Conservation (phyloP, 2,113 vertebrate species). For the Ictidomys tridecemlineatus region DNA sequence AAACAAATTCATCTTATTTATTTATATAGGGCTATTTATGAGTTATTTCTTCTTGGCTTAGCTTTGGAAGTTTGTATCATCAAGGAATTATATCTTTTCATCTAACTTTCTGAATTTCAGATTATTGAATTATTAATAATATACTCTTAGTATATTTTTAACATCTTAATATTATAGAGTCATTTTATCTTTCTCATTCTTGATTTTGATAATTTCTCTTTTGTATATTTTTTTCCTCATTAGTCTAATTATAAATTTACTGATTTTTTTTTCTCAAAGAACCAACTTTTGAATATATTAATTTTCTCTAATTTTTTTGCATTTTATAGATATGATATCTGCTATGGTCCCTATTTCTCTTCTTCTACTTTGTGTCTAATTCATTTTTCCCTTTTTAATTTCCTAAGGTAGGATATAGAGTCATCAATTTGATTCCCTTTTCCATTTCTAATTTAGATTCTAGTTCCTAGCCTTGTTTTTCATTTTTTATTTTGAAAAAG, state of each 20-base stretch:
- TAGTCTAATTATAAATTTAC: neutral
- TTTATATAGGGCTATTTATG: neutral
- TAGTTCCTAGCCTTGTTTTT: too few species aligned
- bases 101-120: neutral
- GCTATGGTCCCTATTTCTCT: neutral
- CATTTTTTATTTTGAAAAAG: too few species aligned
- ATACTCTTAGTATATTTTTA: neutral
- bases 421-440: neutral
- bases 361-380: neutral
- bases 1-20: conserved; percentile 25
- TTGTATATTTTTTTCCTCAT: neutral
- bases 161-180: neutral
- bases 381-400: neutral
- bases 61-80: conserved; percentile 9
- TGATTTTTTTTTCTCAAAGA: neutral
- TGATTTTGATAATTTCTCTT: neutral
- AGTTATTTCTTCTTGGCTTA: neutral
- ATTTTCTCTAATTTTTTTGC: neutral
- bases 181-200: neutral
- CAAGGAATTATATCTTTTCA: neutral
- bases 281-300: neutral
- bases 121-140: neutral
- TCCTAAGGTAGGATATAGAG: neutral
- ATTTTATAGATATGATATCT: neutral
- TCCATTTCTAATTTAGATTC: conserved; percentile 9